A percentile compares a stretch with the other conserved stretches of the same genome.
phyloP scores from a whole-genome alignment of 1,140 invertebrate species.

The Portunus trituberculatus region DNA sequence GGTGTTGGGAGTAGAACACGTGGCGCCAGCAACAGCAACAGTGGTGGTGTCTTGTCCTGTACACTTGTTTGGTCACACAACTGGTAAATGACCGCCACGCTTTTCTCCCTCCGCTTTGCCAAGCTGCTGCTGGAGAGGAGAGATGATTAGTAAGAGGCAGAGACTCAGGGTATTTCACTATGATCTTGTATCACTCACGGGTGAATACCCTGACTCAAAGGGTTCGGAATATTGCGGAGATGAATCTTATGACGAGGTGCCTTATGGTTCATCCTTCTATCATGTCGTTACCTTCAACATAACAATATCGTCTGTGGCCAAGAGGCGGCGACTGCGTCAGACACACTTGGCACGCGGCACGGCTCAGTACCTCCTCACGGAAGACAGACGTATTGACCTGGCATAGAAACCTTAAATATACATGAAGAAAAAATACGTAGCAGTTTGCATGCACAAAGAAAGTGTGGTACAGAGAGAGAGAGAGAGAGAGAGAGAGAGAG shows the following conservation, averaged over 20 bases:
- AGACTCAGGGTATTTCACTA: not conserved
- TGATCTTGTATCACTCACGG: not conserved
- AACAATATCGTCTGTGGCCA: not conserved
- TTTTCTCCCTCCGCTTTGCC: not conserved
- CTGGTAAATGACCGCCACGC: not conserved
- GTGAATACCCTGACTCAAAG: not conserved
- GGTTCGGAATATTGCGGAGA: not conserved
- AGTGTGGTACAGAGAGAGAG: not conserved
- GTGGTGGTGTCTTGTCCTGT: not conserved
- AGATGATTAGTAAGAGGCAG: not conserved
- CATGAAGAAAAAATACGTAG: not conserved
- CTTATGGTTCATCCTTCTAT: not conserved
- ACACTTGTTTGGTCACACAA: not conserved
- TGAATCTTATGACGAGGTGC: not conserved
- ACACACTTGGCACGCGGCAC: not conserved
- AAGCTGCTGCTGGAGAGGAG: not conserved
- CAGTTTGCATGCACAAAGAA: not conserved
- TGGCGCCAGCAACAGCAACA: not conserved
- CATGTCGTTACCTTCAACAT: not conserved
- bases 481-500: slow-evolving; percentile 20
- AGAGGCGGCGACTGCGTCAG: not conserved
- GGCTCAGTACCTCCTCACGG: not conserved
- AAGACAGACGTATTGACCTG: not conserved
- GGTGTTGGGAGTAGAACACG: too few relatives aligned
- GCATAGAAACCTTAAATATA: not conserved